Base-by-base conservation (phyloP, 2,888 invertebrate species). In the Calameuta pallipes region DNA sequence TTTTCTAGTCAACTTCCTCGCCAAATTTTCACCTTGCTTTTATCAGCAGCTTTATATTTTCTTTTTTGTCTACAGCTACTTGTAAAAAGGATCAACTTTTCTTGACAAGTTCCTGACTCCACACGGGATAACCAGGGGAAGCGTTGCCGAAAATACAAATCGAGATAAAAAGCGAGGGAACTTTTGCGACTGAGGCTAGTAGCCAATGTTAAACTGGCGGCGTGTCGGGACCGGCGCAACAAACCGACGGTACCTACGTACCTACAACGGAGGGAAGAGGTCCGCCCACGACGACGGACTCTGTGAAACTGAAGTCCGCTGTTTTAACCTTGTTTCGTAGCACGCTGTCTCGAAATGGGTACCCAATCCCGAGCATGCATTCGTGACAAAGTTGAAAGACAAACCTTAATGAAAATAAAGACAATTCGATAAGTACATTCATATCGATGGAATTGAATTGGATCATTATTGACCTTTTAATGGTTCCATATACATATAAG, bases 261-360 rank as follows among this genome's bases (percentile, higher is more conserved):
- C 41, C 71, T 31, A 33, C 71, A 12, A 71, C 71, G 71, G 31
- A 33, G 33, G 31, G 71, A 74, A 74, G 12, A 35, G 76, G 73
- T 33, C 11, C 23, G 34, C 13, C 23, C 74, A 75, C 75, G 77
- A 68, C 87, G 86, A 80, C 89, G 84, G 86, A 83, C 86, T 84
- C 83, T 80, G 85, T 86, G 82, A 81, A 86, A 89, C 89, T 89
- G 71, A 71, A 71, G 71, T 71, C 71, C 31, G 12, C 71, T n/a
- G 71, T 71, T 71, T 34, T 71, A 71, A 71, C 71, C 31, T 71
- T 34, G 71, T 34, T 71, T 71, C 71, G 31, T 56, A 71, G 31
- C 71, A 71, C 71, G 71, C 71, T 34, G 71, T 71, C 71, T 71
- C 71, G 12, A 71, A 71, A 71, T 34, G 71, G 71, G 15, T 56